Conservation (phyloP, 1,140 invertebrate genomes). For the Drosophila lacteicornis region DNA sequence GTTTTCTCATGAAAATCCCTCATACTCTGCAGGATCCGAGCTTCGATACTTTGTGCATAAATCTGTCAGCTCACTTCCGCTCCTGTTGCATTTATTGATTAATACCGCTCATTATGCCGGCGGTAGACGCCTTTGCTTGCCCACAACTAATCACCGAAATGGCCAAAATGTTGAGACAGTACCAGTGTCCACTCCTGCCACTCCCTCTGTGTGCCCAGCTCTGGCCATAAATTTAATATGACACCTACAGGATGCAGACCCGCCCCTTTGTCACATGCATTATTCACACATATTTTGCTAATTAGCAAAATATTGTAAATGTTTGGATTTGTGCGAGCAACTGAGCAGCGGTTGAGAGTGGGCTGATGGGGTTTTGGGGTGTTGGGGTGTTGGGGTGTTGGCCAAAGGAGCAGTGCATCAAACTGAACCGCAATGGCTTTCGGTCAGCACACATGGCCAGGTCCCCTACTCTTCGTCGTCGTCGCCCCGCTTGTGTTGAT, state of each 20-base stretch:
- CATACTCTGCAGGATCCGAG: too few relatives aligned
- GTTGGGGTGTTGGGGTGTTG: conserved; percentile 7
- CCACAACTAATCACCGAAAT: conserved; percentile 55
- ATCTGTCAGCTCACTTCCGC: conserved; percentile 5
- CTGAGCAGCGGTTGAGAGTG: not conserved
- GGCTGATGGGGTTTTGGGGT: not conserved
- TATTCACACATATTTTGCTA: conserved; percentile 82
- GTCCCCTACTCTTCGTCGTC: not conserved
- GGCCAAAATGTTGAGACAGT: conserved; percentile 45
- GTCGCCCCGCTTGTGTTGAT: conserved; percentile 57
- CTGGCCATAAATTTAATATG: conserved; percentile 78
- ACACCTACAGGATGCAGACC: conserved; percentile 56
- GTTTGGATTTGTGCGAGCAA: conserved; percentile 73
- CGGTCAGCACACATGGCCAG: conserved; percentile 51
- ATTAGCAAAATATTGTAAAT: conserved; percentile 84
- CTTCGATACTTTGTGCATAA: not conserved
- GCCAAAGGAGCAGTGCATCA: conserved; percentile 61
- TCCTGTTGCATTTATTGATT: conserved; percentile 39
- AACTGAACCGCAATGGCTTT: conserved; percentile 61
- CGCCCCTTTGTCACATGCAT: conserved; percentile 58
- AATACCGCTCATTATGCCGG: conserved; percentile 33
- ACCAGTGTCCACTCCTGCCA: conserved; percentile 26
- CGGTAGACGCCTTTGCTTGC: conserved; percentile 19
- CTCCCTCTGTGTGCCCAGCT: conserved; percentile 43
- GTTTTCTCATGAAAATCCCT: too few relatives aligned